These are phyloP conservation scores for Drosophila fuyamai DNA, from an alignment of 1,140 invertebrate genomes.

Conservation along the genomic window DNA sequence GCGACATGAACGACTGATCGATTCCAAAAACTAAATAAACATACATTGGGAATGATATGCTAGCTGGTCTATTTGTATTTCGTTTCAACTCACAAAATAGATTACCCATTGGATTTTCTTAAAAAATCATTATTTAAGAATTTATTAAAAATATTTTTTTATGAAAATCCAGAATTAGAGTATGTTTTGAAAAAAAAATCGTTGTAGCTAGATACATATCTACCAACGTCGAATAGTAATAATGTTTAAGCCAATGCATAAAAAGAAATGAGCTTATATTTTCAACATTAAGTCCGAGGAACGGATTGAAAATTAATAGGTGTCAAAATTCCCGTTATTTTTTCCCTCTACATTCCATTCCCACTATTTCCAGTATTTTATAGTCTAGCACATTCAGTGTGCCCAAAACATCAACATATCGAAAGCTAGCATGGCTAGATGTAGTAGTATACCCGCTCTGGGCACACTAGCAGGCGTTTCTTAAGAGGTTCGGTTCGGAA, in stretches of 20 bases:
- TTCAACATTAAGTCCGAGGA: neutral
- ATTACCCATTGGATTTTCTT: no score
- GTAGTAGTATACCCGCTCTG: neutral
- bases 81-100: neutral
- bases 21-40: slow-evolving; percentile 26
- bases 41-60: neutral
- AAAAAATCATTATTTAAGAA: no score
- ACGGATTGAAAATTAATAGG: neutral
- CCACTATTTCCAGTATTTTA: neutral
- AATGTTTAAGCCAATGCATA: no score
- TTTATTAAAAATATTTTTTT: no score
- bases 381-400: neutral
- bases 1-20: slow-evolving; percentile 28
- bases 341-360: neutral
- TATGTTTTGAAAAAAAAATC: no score
- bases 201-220: no score
- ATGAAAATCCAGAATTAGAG: no score
- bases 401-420: neutral
- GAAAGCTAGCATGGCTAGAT: slow-evolving; percentile 6
- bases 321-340: neutral
- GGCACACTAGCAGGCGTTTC: neutral
- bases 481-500: neutral
- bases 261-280: no score
- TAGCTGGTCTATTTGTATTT: neutral
- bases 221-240: no score